These are phyloP conservation scores for Lethenteron reissneri DNA, from an alignment of 2,113 vertebrate species.

Conservation along the genomic window DNA sequence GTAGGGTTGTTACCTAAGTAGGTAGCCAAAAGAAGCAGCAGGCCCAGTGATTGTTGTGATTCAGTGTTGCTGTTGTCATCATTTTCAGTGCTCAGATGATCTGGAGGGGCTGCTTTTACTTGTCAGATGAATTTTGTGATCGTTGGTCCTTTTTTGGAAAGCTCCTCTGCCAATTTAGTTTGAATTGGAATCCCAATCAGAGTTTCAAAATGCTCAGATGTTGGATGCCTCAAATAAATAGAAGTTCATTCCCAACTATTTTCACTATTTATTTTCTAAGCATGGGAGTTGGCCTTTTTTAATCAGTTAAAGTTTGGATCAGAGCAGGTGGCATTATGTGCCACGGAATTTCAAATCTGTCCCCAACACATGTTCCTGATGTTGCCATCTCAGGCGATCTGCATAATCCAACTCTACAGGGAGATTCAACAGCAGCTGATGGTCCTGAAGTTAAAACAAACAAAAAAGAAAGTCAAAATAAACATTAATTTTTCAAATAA, in stretches of 20 bases:
- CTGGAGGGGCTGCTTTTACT: slow-evolving; percentile 1
- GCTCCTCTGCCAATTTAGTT: slow-evolving; percentile 10
- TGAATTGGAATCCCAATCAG: neutral
- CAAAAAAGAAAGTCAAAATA: neutral
- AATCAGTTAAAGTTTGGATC: neutral
- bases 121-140: slow-evolving; percentile 7
- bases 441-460: no score
- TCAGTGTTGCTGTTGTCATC: slow-evolving; percentile 7
- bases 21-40: slow-evolving; percentile 3
- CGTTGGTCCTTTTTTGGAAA: slow-evolving; percentile 10
- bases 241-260: slow-evolving; percentile 1
- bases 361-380: neutral
- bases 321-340: neutral
- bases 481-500: neutral
- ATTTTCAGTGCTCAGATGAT: slow-evolving; percentile 6
- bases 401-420: no score
- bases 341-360: slow-evolving; percentile 5
- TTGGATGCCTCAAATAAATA: slow-evolving; percentile 11
- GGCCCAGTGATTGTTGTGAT: neutral
- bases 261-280: slow-evolving; percentile 9
- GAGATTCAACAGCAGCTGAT: no score
- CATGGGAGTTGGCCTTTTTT: slow-evolving; percentile 9
- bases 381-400: no score
- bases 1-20: slow-evolving; percentile 4
- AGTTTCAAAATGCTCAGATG: slow-evolving; percentile 10